These are phyloP conservation scores for Brachyrhaphis roseni DNA, from an alignment of 2,797 vertebrate genomes.

Conservation along the genomic window DNA sequence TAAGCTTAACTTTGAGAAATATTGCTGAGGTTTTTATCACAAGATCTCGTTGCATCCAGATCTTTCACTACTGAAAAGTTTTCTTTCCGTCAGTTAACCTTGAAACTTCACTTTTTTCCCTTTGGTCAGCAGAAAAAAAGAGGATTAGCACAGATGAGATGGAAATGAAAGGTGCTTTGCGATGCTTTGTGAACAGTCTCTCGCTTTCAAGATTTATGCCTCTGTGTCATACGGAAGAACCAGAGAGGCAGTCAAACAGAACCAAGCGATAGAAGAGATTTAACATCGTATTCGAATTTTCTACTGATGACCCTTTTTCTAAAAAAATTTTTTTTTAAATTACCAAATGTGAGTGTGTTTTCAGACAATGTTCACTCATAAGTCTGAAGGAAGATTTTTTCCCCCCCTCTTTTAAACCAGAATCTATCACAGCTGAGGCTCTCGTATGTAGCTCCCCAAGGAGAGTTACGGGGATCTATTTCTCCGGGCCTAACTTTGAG, in stretches of 20 bases:
- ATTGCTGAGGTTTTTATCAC: neutral
- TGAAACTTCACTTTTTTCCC: conserved; percentile 8
- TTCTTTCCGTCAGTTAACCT: neutral
- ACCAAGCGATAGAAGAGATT: conserved; percentile 20
- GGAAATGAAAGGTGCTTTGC: conserved; percentile 2
- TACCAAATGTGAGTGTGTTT: conserved; percentile 21
- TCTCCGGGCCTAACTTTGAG: conserved; percentile 55
- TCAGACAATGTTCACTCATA: conserved; percentile 35
- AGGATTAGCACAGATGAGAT: conserved; percentile 2
- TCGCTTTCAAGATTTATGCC: conserved; percentile 8
- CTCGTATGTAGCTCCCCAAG: conserved; percentile 60
- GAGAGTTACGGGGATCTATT: conserved; percentile 63
- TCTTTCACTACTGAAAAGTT: conserved; percentile 3
- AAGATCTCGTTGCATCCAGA: neutral
- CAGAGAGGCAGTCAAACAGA: neutral
- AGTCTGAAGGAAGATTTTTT: conserved; percentile 35
- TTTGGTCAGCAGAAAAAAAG: conserved; percentile 16
- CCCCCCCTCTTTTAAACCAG: neutral
- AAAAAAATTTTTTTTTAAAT: neutral
- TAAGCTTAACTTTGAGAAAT: neutral
- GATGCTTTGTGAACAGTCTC: neutral
- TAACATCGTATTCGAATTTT: conserved; percentile 21
- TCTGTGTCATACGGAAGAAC: conserved; percentile 8
- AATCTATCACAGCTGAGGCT: conserved; percentile 49
- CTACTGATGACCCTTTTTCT: neutral